These are phyloP conservation scores for Cyclura pinguis DNA, from an alignment of 2,797 vertebrate genomes.

Conservation along the genomic window DNA sequence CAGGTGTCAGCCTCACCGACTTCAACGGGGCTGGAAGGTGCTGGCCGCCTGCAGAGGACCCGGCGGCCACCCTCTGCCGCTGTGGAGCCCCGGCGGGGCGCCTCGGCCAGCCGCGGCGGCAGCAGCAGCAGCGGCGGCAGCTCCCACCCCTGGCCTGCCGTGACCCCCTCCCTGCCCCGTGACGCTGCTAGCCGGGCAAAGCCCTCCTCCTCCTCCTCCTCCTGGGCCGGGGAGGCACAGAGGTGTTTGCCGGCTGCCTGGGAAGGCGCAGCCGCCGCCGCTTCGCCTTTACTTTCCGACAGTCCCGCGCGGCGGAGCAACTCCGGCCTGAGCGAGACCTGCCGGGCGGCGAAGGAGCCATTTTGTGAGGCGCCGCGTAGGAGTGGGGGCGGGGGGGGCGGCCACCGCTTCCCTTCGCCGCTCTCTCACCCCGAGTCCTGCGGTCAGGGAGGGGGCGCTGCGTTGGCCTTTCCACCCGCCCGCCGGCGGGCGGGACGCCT, in stretches of 20 bases:
- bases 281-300: too few species aligned
- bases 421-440: not conserved
- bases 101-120: too few species aligned
- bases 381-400: too few species aligned
- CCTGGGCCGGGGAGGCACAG: not conserved
- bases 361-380: slow-evolving; percentile 3
- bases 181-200: not conserved
- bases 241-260: too few species aligned
- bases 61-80: not conserved
- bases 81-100: too few species aligned
- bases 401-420: not conserved
- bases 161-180: not conserved
- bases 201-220: not conserved
- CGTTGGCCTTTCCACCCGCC: not conserved
- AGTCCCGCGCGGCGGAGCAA: too few species aligned
- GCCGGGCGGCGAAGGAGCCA: slow-evolving; percentile 19
- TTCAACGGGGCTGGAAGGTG: too few species aligned
- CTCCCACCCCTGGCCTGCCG: not conserved
- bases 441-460: too few species aligned
- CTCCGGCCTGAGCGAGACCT: not conserved
- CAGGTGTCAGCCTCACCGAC: not conserved
- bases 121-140: too few species aligned
- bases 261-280: not conserved
- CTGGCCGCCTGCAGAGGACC: too few species aligned
- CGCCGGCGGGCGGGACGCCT: too few species aligned